Evolutionary conservation across 23 tunicate species (phyloP).

Genomic region (Halocynthia roretzi): DNA sequence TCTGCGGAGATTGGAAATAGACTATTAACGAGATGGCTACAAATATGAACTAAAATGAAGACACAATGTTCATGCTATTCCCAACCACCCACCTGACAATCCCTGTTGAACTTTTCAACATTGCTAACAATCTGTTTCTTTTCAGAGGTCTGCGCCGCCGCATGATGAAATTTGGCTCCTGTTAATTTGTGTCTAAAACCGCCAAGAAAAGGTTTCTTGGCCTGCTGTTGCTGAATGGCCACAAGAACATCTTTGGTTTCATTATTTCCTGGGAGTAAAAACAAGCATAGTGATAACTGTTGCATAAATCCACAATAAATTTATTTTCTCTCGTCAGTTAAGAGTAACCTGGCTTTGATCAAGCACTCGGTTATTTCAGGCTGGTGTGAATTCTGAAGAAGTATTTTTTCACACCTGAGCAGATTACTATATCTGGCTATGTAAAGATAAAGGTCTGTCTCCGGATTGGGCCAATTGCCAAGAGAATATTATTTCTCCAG

Average conservation of each 20-base stretch:
- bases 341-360: no score
- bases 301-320: neutral
- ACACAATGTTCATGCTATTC: neutral
- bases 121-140: constrained; percentile 24
- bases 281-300: neutral
- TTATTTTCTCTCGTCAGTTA: no score
- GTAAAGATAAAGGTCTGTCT: no score
- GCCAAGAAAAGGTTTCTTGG: constrained; percentile 78
- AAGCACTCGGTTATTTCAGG: no score
- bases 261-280: constrained; percentile 32
- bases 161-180: constrained; percentile 69
- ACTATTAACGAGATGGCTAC: neutral
- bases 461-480: no score
- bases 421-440: no score
- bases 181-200: constrained; percentile 84
- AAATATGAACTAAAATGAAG: neutral
- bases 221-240: constrained; percentile 40
- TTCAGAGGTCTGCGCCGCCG: constrained; percentile 63
- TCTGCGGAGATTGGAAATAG: constrained; percentile 22
- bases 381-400: no score
- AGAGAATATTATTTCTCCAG: no score
- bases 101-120: constrained; percentile 53
- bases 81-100: constrained; percentile 52
- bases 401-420: no score
- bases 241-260: constrained; percentile 50